These are phyloP conservation scores for Crenichthys baileyi DNA, from an alignment of 2,797 vertebrate genomes.

Conservation along the genomic window DNA sequence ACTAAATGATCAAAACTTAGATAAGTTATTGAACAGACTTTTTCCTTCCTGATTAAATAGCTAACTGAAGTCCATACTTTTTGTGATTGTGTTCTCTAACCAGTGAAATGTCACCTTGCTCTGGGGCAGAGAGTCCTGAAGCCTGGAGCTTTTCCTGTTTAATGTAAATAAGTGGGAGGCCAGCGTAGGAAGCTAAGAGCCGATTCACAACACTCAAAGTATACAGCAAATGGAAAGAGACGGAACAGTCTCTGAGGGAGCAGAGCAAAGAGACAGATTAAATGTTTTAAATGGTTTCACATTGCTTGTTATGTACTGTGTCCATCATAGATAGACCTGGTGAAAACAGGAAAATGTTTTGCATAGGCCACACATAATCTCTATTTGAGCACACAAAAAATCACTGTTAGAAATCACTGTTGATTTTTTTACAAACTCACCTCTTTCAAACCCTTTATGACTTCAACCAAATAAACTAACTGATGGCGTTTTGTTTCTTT, in stretches of 20 bases:
- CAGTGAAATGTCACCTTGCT: constrained; percentile 31
- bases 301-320: background rate
- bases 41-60: background rate
- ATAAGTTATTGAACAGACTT: background rate
- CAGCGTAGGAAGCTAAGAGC: constrained; percentile 12
- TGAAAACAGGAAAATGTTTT: background rate
- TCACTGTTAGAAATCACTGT: background rate
- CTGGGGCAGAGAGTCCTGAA: constrained; percentile 12
- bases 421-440: background rate
- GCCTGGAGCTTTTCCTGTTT: constrained; percentile 25
- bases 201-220: constrained; percentile 29
- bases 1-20: background rate
- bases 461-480: background rate
- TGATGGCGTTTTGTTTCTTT: background rate
- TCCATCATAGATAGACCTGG: background rate
- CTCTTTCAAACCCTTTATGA: background rate
- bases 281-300: background rate
- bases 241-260: background rate
- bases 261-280: background rate
- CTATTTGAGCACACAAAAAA: no score
- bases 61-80: constrained; percentile 6
- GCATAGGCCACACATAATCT: background rate
- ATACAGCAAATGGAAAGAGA: background rate
- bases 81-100: constrained; percentile 29
- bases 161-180: constrained; percentile 47